Base-by-base conservation (phyloP, 2,113 vertebrate genomes). In the Jacana jacana region DNA sequence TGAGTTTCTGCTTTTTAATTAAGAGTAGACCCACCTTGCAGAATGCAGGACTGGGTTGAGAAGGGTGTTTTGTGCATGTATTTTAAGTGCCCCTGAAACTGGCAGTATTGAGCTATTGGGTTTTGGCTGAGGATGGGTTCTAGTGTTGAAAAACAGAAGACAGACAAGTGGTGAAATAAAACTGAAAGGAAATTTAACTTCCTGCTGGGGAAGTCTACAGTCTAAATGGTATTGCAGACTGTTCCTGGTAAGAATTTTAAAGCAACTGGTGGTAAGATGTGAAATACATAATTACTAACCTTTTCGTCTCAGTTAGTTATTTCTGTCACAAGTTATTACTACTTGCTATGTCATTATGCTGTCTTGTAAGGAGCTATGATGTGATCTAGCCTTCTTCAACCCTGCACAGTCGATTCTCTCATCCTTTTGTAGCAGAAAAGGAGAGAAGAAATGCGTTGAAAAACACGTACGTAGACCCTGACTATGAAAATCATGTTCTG, bases 1-100 rank as follows among this genome's bases (percentile, higher is more conserved):
- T 93, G 72, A 92, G 61, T 40, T 72, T 54, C 86, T 94, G 81
- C 44, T 86, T 84, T 84, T 87, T 95, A 79, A 94, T 92, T 87
- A 93, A 77, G 72, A 88, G 85, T 69, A 86, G 72, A 66, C 61
- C 25, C 7, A 5, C 17, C 6, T 75, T 90, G 85, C 51, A 88
- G 86, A 97, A 84, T 77, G 81, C 30, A 66, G 79, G 73, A 66
- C 39, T 81, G 75, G 69, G 22, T 37, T 93, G 64, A 89, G 82
- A 48, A 48, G 63, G 14, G 11, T 69, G 54, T 78, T 96, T 77
- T 73, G 30, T 91, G 27, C 44, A 40, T 69, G 39, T 71, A 14
- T 86, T 63, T 90, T 65, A 58, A 80, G 57, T 73, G 37, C 39
- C 57, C 54, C 80, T 81, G 42, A 84, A 90, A 81, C 73, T 52